A percentile compares a stretch with the other conserved stretches of the same genome.
Conservation (phyloP, 2,888 invertebrate genomes). For the Leucophora obtusa region DNA sequence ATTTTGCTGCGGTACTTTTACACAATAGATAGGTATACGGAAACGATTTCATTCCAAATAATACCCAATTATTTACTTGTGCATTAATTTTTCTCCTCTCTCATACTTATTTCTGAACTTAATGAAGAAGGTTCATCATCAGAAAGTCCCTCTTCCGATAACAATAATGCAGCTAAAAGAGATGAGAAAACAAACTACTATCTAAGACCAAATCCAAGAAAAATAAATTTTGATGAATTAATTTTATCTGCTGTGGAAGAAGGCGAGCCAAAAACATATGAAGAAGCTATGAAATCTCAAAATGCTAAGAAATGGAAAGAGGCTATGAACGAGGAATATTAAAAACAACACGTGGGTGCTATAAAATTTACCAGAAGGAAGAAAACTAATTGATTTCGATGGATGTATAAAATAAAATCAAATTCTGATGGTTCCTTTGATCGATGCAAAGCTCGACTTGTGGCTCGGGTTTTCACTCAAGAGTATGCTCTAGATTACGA, state of each 20-base stretch:
- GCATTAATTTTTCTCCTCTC: no score
- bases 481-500: slow-evolving; percentile 18
- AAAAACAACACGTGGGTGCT: background rate
- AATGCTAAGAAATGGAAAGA: background rate
- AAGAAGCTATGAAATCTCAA: slow-evolving; percentile 1
- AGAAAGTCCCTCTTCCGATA: background rate
- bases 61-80: no score
- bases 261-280: background rate
- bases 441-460: slow-evolving; percentile 11
- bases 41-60: no score
- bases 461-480: slow-evolving; percentile 20
- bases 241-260: slow-evolving; percentile 6
- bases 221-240: background rate
- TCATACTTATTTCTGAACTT: no score
- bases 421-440: slow-evolving; percentile 19
- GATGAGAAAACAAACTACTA: background rate
- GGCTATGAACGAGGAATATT: background rate
- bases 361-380: slow-evolving; percentile 6
- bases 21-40: no score
- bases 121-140: background rate
- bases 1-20: no score
- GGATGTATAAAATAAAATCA: slow-evolving; percentile 26
- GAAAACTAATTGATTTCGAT: slow-evolving; percentile 19
- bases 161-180: background rate
- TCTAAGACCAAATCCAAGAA: background rate